Evolutionary conservation across 2,888 invertebrate species (phyloP), one percentile per base, ranked within the genome.

Genomic region (Macropis europaea): DNA sequence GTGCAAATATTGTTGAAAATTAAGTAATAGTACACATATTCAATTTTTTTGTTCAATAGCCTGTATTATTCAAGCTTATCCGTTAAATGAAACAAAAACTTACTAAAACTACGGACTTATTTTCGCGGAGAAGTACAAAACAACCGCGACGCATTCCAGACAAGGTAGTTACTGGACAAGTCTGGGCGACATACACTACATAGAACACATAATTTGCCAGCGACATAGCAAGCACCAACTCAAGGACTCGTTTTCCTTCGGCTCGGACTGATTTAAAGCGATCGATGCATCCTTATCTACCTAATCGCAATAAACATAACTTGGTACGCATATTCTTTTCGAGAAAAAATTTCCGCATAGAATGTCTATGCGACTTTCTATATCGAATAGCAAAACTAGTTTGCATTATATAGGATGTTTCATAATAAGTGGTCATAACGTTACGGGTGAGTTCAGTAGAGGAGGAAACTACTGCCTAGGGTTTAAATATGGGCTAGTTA

Each of bases 141-240:
- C 76, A 79, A 74, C 78, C 81, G 79, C 76, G 77, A 54, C 56
- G 68, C 77, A 84, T 84, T 82, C 82, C 82, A 76, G 79, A 63
- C 84, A 84, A 84, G 83, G 84, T 84, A 68, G 54, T 64, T 78
- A 80, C 82, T 68, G 82, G 28, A 56, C 42, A 42, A 56, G 36
- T 53, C 45, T 54, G 26, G n/a, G n/a, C 34, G 32, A 57, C 32
- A 47, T 57, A 61, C 62, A 45, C 45, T 56, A 54, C 19, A 52
- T 50, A 36, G 74, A 47, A 60, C 42, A 36, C 54, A 47, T 64
- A 42, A 54, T 42, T 60, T 30, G 54, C 43, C 48, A 30, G 30
- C 34, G 38, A 54, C 59, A 56, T 53, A 42, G 17, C 43, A 36
- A 48, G 57, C 59, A 32, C 32, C 28, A 47, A 19, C 45, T 36